Evolutionary conservation across 2,888 invertebrate species (phyloP).

Genomic region (Dusona sp.): DNA sequence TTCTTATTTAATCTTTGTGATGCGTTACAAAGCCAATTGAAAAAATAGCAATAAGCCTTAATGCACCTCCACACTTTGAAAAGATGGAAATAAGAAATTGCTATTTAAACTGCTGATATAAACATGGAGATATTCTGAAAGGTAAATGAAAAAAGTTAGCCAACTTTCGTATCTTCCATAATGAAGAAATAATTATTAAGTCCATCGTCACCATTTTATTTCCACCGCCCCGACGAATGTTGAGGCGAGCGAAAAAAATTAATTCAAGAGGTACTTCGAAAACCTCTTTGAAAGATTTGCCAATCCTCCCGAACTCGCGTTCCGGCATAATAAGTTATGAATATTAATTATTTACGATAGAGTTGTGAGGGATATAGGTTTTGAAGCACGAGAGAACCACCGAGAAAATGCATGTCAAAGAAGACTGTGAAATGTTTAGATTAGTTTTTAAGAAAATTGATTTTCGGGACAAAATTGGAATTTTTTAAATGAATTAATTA

Average conservation of each 20-base stretch:
- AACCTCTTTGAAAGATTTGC: slow-evolving; percentile 26
- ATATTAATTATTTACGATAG: slow-evolving; percentile 52
- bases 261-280: slow-evolving; percentile 26
- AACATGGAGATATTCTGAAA: not conserved
- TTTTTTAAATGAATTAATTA: not conserved
- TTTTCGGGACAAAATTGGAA: not conserved
- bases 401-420: slow-evolving; percentile 32
- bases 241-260: not conserved
- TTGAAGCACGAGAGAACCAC: slow-evolving; percentile 6
- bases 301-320: slow-evolving; percentile 24
- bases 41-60: not conserved
- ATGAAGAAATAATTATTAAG: slow-evolving; percentile 22
- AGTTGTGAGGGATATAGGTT: slow-evolving; percentile 17
- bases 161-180: not conserved
- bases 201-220: slow-evolving; percentile 16
- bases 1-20: not conserved
- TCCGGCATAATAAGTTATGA: slow-evolving; percentile 45
- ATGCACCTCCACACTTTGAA: not conserved
- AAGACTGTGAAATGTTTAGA: slow-evolving; percentile 7
- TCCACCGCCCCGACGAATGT: not conserved
- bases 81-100: not conserved
- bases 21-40: not conserved
- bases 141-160: slow-evolving; percentile 10
- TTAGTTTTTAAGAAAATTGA: not conserved
- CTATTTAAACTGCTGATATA: not conserved